These are phyloP conservation scores for chimpanzee (Pan troglodytes) DNA, from an alignment of 2,113 vertebrate genomes.

Conservation along the genomic window NHGRI_mPanTro3-v2.1_pri NC_072407.2:39773501-39774000, in stretches of 20 bases:
- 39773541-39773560: neutral
- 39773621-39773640: neutral
- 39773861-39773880: neutral
- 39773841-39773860: neutral
- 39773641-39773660: neutral
- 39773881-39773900: neutral
- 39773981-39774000: neutral
- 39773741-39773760: neutral
- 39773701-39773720: neutral
- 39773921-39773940: neutral
- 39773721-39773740: neutral
- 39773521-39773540: neutral
- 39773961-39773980: neutral
- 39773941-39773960: neutral
- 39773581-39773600: neutral
- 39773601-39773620: neutral
- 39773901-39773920: neutral
- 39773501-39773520: neutral
- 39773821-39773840: neutral
- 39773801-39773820: neutral
- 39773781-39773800: neutral
- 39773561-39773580: neutral
- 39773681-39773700: neutral
- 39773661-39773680: neutral
- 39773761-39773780: neutral